Conservation (phyloP, 2,797 vertebrate genomes). For the Pyrocephalus nanus region DNA sequence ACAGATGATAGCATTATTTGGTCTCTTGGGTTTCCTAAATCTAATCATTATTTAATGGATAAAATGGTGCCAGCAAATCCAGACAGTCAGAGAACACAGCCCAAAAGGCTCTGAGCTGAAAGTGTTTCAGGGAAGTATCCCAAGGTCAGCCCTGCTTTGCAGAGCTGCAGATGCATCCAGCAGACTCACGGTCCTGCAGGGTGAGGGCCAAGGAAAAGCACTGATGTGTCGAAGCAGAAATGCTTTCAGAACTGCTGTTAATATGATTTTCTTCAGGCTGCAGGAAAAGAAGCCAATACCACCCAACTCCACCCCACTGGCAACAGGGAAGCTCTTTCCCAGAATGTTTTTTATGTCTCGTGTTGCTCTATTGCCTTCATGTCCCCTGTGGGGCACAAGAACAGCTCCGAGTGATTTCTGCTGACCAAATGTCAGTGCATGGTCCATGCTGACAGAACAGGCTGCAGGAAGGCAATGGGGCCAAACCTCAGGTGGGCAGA, state of each 20-base stretch:
- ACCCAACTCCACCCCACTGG: background rate
- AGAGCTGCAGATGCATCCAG: background rate
- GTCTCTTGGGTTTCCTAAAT: conserved; percentile 40
- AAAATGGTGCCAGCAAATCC: background rate
- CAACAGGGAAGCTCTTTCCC: background rate
- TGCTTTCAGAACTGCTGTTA: background rate
- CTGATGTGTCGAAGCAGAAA: background rate
- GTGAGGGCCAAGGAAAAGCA: background rate
- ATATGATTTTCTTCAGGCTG: background rate
- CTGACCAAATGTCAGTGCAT: background rate
- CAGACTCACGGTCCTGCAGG: background rate
- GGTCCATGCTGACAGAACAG: background rate
- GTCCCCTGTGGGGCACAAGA: background rate
- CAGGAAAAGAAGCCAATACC: background rate
- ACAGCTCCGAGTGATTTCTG: background rate
- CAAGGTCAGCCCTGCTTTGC: conserved; percentile 17
- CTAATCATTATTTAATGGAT: conserved; percentile 59
- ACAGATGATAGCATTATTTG: conserved; percentile 34
- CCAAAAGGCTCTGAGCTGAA: background rate
- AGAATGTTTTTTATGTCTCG: background rate
- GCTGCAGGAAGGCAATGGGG: background rate
- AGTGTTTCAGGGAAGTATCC: background rate
- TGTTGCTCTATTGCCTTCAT: background rate
- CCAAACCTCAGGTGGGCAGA: background rate
- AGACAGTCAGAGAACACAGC: conserved; percentile 37